phyloP scores from a whole-genome alignment of 2,113 vertebrate species.

The Nerophis ophidion region DNA sequence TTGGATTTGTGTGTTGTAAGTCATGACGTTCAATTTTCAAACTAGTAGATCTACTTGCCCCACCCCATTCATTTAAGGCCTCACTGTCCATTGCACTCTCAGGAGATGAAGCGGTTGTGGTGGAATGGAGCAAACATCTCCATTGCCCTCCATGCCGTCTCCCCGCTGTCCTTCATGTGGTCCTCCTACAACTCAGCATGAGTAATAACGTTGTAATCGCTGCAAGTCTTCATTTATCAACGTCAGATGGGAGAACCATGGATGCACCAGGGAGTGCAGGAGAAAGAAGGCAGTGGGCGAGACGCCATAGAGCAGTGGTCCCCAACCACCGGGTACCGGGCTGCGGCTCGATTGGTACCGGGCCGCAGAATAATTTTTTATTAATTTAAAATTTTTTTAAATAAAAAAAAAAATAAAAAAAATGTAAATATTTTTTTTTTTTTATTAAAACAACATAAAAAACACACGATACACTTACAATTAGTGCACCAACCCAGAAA shows the following conservation, averaged over 20 bases:
- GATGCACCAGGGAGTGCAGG: conserved; percentile 19
- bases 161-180: conserved; percentile 54
- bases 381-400: too few relatives aligned
- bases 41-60: too few relatives aligned
- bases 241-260: conserved; percentile 46
- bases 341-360: conserved; percentile 18
- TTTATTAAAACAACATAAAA: too few relatives aligned
- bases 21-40: not conserved
- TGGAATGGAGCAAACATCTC: conserved; percentile 27
- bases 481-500: too few relatives aligned
- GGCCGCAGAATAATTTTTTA: too few relatives aligned
- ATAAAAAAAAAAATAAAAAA: too few relatives aligned
- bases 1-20: not conserved
- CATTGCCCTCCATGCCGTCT: conserved; percentile 19
- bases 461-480: too few relatives aligned
- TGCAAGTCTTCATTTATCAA: conserved; percentile 64
- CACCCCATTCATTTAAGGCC: not conserved
- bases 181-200: conserved; percentile 58
- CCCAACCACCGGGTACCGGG: not conserved
- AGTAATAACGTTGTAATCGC: conserved; percentile 72
- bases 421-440: too few relatives aligned
- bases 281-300: conserved; percentile 47
- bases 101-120: conserved; percentile 20
- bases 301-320: conserved; percentile 9
- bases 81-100: conserved; percentile 1